Conservation (phyloP, 2,113 vertebrate species). For the Poecilia latipinna region DNA sequence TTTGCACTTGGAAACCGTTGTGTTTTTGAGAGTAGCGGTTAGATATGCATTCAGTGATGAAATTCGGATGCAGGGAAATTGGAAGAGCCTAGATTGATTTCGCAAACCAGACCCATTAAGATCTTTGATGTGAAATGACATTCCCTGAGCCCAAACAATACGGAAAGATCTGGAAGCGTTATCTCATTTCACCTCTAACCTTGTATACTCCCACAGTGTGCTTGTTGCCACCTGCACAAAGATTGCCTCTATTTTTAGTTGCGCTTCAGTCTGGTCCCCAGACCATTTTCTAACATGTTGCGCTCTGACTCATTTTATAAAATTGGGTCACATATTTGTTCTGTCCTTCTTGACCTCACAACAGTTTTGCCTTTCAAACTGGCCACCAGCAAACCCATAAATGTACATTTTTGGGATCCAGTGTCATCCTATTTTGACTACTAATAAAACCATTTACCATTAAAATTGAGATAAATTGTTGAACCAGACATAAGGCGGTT, state of each 20-base stretch:
- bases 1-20: conserved; percentile 42
- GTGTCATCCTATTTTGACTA: background rate
- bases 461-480: background rate
- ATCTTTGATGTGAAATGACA: conserved; percentile 15
- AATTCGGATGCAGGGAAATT: conserved; percentile 1
- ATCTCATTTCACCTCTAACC: conserved; percentile 33
- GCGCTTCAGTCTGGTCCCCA: conserved; percentile 12
- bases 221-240: conserved; percentile 26
- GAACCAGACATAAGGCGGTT: background rate
- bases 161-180: conserved; percentile 9
- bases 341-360: background rate
- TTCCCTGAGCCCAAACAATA: conserved; percentile 12
- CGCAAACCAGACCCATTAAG: conserved; percentile 10
- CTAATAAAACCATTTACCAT: background rate
- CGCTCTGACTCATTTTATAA: background rate
- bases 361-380: background rate
- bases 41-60: conserved; percentile 31
- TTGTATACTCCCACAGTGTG: background rate
- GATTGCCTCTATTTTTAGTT: conserved; percentile 20
- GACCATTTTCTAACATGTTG: conserved; percentile 5
- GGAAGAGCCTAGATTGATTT: background rate
- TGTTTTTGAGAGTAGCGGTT: conserved; percentile 30
- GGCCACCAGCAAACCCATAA: background rate
- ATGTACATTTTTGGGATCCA: background rate
- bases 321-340: background rate